Conservation (phyloP, 2,888 invertebrate species). For the Clostera curtula region DNA sequence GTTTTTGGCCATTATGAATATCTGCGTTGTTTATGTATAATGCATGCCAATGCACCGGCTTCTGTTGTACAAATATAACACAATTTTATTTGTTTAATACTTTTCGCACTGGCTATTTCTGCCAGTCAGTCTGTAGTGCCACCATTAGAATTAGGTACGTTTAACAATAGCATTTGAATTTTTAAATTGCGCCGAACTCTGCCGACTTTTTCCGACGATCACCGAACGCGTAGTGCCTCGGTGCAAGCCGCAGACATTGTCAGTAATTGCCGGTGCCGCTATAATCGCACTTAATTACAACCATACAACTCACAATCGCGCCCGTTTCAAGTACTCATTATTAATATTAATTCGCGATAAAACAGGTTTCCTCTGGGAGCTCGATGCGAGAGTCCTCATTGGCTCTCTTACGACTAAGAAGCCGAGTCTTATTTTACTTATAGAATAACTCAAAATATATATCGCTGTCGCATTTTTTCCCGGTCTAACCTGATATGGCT, state of each 20-base stretch:
- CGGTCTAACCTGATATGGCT: too few species aligned
- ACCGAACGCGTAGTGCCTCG: conserved; percentile 24
- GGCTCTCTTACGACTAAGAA: conserved; percentile 28
- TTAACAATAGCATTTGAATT: too few species aligned
- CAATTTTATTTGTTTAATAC: too few species aligned
- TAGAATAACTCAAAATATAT: conserved; percentile 32
- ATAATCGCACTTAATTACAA: conserved; percentile 68
- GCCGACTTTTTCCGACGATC: conserved; percentile 19
- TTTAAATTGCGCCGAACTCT: conserved; percentile 11
- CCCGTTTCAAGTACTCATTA: conserved; percentile 64
- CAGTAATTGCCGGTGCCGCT: conserved; percentile 56
- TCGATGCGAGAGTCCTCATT: conserved; percentile 26
- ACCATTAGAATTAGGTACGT: too few species aligned
- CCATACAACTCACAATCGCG: conserved; percentile 62
- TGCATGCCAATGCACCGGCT: too few species aligned
- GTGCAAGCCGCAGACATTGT: conserved; percentile 49
- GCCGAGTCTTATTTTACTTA: conserved; percentile 37
- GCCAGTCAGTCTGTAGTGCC: too few species aligned
- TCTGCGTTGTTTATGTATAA: too few species aligned
- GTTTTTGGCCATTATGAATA: conserved; percentile 25
- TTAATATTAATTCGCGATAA: conserved; percentile 65
- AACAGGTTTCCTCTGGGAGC: conserved; percentile 51
- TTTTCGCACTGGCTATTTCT: too few species aligned
- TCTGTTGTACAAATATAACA: too few species aligned
- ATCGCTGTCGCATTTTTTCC: too few species aligned